Base-by-base conservation (phyloP, 2,888 invertebrate species). In the Heterodera filipjevi region DNA sequence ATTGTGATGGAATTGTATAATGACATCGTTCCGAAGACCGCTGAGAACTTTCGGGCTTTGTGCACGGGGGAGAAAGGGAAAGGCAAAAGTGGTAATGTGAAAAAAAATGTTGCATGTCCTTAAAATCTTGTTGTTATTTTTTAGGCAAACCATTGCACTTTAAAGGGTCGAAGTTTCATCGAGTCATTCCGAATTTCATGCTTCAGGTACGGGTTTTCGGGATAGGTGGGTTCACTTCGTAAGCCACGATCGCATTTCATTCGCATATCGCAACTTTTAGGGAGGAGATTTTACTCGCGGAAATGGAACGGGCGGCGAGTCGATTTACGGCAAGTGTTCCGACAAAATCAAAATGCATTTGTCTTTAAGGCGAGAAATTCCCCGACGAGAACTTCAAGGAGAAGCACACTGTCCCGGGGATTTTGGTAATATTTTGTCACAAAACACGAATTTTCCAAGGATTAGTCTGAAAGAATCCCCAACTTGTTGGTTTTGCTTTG, bases 41-140 rank as follows among this genome's bases (percentile, higher is more conserved):
- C 84, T 82, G 95, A 96, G 91, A 98, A 98, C 91, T 98, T 98
- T 93, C 93, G 96, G 82, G 94, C 95, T 44, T 92, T 97, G 77
- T 96, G 91, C 96, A 96, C 79, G 95, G 95, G 80, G 95, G 96
- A 90, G 74, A 85, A 82, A 79, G 85, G 83, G 44, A 79, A 73
- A 27, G 85, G 84, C 59, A 81, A 85, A 44, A 75, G 75, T 35
- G 75, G 68, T 68, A 68, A 66, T 66, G 8, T 27, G 64, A 5
- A 27, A 27, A 19, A 66, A 66, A n/a, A n/a, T 66, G 0, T 49
- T 14, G 32, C 27, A n/a, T 32, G 22, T n/a, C 14, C 32, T 3
- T 22, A 6, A 66, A n/a, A n/a, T n/a, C n/a, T 66, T 6, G 39
- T 10, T 39, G 6, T 39, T 66, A 35, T 5, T 68, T 5, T 68